phyloP scores from a whole-genome alignment of 2,113 vertebrate genomes.

The Porphyrio hochstetteri region DNA sequence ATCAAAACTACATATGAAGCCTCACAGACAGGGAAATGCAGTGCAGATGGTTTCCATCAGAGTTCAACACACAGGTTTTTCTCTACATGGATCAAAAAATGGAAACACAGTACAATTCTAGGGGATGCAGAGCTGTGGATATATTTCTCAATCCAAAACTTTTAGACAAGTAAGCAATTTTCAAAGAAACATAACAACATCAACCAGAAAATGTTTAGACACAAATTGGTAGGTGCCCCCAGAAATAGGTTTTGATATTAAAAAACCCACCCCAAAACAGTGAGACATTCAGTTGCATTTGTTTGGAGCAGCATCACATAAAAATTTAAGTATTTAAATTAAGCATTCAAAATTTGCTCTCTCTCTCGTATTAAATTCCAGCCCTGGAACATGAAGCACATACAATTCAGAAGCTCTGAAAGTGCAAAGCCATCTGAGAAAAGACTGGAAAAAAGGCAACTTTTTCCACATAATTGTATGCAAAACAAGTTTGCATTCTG shows the following conservation, averaged over 20 bases:
- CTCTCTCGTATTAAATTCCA: background rate
- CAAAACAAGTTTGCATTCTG: background rate
- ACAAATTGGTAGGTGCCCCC: background rate
- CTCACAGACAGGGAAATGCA: background rate
- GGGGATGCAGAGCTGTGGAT: background rate
- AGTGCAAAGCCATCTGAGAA: background rate
- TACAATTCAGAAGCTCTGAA: background rate
- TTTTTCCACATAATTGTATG: too few species aligned
- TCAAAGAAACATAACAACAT: background rate
- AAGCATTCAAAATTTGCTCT: constrained; percentile 8
- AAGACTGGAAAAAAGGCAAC: background rate
- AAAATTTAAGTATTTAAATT: background rate
- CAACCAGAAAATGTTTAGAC: background rate
- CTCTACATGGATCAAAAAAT: background rate
- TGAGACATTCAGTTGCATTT: background rate
- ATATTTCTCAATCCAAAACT: background rate
- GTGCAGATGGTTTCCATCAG: background rate
- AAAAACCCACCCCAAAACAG: background rate
- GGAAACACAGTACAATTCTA: background rate
- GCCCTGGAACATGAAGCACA: background rate
- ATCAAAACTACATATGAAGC: background rate
- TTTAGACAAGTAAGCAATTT: background rate
- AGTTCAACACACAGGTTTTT: background rate
- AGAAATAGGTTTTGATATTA: background rate
- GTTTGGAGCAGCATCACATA: background rate